These are phyloP conservation scores for Aptenodytes patagonicus DNA, from an alignment of 2,113 vertebrate species.

Conservation along the genomic window DNA sequence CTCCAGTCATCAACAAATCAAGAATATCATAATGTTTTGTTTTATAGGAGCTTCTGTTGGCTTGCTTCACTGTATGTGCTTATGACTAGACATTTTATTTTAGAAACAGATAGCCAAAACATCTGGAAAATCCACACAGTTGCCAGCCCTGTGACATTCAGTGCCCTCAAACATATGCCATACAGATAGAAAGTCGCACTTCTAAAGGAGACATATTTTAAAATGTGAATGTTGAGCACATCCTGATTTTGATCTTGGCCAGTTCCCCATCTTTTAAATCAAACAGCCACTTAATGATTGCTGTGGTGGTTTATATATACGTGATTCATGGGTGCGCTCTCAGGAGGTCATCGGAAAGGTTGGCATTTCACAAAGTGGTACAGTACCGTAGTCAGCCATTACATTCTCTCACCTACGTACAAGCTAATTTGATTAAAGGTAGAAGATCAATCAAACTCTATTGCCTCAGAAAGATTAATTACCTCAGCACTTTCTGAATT, in stretches of 20 bases:
- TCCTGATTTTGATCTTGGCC: not conserved
- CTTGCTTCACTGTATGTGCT: not conserved
- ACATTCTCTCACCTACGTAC: constrained; percentile 50
- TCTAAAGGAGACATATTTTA: not conserved
- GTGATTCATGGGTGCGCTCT: not conserved
- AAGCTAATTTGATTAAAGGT: constrained; percentile 73
- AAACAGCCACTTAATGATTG: not conserved
- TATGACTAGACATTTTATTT: not conserved
- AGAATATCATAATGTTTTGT: not conserved
- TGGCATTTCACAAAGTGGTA: constrained; percentile 11
- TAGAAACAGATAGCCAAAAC: not conserved
- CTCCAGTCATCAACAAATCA: not conserved
- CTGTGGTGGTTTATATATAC: not conserved
- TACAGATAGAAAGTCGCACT: not conserved
- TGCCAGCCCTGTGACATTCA: not conserved
- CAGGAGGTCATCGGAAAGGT: not conserved
- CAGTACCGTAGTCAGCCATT: constrained; percentile 23
- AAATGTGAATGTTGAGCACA: not conserved
- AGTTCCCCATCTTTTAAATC: constrained; percentile 20
- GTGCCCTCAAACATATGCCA: not conserved
- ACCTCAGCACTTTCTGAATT: constrained; percentile 65
- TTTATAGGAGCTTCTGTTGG: not conserved
- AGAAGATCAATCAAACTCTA: constrained; percentile 72
- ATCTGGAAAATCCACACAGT: not conserved
- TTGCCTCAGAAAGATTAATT: constrained; percentile 73